Evolutionary conservation across 2,888 invertebrate species (phyloP), one percentile per base, ranked within the genome.

Genomic region (Cynaeus angustus): DNA sequence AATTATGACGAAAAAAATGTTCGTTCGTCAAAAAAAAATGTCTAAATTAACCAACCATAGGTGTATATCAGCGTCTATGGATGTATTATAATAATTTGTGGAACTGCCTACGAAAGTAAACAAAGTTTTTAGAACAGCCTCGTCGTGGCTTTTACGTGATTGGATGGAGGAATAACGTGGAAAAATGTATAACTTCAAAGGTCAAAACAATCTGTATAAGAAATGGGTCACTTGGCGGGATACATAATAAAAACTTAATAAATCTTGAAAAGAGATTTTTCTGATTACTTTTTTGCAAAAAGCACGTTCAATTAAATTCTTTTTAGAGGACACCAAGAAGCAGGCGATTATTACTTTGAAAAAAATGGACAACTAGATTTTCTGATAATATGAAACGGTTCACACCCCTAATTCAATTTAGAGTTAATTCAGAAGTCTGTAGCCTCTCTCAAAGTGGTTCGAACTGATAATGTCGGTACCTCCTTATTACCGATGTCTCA

Each of bases 111-210:
- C 16, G 13, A 45, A 48, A 46, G 62, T 52, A 62, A 62, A 62
- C 62, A 62, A 62, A 12, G 50, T 52, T 62, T 62, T 62, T 41
- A 59, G 30, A 46, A 33, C 12, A 30, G 48, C 50, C 16, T 55
- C 37, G 26, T 50, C 37, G 41, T 62, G 28, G 62, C 62, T 62
- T 62, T 62, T 62, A 62, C 38, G 50, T 62, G 62, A 62, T 62
- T 62, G 62, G 50, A 62, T 50, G 58, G 10, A 14, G 41, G 41
- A 62, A 62, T 38, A 62, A 62, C 28, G 52, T 58, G 62, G 52
- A 62, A 62, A 52, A 62, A 61, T 50, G 61, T 62, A 41, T 61
- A 33, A 41, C 26, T 41, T 37, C 37, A 61, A 62, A 41, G 62
- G 62, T 52, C 62, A 62, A 62, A 48, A 61, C 50, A 50, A 48